Percentiles rank a stretch among this genome's conserved stretches.
Conservation (phyloP, 2,113 vertebrate genomes). For the Oophaga pumilio region DNA sequence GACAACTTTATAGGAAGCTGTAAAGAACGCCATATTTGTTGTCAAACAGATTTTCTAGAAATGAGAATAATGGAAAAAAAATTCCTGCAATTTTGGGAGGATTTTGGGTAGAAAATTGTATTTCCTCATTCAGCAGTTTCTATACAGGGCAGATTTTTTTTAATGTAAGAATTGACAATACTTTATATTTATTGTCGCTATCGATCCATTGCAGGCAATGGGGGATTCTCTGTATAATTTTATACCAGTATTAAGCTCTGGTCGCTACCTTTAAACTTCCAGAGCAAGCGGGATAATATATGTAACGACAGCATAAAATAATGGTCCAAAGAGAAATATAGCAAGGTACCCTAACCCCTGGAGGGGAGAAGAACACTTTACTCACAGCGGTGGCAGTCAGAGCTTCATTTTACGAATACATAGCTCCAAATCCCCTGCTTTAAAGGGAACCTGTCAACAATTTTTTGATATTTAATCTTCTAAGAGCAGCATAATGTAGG, state of each 20-base stretch:
- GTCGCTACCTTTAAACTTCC: neutral
- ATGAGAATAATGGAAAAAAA: neutral
- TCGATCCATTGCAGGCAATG: slow-evolving; percentile 34
- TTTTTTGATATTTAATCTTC: too few species aligned
- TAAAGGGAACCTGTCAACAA: too few species aligned
- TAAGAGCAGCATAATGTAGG: too few species aligned
- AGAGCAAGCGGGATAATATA: neutral
- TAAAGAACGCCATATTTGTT: neutral
- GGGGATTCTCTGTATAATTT: neutral
- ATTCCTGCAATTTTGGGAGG: neutral
- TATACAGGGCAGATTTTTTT: neutral
- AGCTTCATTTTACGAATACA: neutral
- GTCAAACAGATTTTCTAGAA: neutral
- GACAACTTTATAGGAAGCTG: too few species aligned
- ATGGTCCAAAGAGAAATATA: neutral
- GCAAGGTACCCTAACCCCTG: neutral
- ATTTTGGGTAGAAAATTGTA: neutral
- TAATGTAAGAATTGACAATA: neutral
- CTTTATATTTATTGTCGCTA: neutral
- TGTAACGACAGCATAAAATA: neutral
- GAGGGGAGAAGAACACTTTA: neutral
- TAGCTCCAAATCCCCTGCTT: neutral
- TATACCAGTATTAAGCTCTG: slow-evolving; percentile 36
- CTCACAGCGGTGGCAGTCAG: neutral
- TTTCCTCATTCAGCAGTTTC: neutral